A percentile compares a stretch with the other conserved stretches of the same genome.
phyloP scores from a whole-genome alignment of 1,140 invertebrate genomes.

The Diorhabda carinulata region DNA sequence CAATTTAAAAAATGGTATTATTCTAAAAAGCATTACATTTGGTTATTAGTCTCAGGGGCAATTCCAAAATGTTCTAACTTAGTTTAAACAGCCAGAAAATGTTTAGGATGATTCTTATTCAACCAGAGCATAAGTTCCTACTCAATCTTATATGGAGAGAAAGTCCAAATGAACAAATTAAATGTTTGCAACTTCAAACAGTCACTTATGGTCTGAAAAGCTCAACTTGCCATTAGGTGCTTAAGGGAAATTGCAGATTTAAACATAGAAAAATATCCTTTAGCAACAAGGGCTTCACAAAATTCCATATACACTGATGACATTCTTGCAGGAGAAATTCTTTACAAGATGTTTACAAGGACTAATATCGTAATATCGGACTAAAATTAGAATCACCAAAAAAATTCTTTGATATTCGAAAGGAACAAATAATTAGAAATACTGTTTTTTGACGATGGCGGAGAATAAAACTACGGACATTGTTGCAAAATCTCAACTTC shows the following conservation, averaged over 20 bases:
- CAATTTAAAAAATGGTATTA: no score
- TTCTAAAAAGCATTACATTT: no score
- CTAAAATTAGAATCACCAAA: no score
- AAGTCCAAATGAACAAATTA: constrained; percentile 26
- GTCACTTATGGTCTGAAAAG: constrained; percentile 35
- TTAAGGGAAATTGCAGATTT: constrained; percentile 38
- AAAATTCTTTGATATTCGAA: no score
- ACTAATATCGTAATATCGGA: no score
- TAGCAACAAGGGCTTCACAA: constrained; percentile 33
- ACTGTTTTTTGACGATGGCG: no score
- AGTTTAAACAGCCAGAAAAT: constrained; percentile 32
- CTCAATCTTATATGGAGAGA: constrained; percentile 49
- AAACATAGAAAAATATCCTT: constrained; percentile 32
- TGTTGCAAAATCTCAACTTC: no score
- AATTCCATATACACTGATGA: constrained; percentile 52
- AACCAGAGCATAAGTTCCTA: constrained; percentile 39
- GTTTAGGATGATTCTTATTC: constrained; percentile 46
- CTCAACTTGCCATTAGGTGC: constrained; percentile 44
- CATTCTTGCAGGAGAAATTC: constrained; percentile 39
- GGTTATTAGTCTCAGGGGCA: no score
- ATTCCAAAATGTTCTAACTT: no score
- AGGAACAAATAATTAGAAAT: no score
- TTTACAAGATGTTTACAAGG: no score
- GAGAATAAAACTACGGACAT: no score
- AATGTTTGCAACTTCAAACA: constrained; percentile 40